Percentiles rank a stretch among this genome's conserved stretches.
These are phyloP conservation scores for Austrolebias charrua DNA, from an alignment of 2,797 vertebrate genomes.

Conservation along the genomic window DNA sequence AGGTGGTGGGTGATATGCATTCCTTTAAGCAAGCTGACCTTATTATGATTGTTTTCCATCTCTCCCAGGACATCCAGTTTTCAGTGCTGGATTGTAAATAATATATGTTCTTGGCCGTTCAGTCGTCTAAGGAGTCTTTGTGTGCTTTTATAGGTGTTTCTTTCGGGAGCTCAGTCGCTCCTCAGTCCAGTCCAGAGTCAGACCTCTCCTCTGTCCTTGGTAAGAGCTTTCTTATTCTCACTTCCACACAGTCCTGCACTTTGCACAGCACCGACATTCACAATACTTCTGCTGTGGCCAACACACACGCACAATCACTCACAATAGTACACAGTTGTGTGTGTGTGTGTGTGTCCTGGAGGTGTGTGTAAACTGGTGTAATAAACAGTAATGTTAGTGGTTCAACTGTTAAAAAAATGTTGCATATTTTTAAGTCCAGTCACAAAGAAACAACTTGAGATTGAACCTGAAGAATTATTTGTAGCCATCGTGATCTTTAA, in stretches of 20 bases:
- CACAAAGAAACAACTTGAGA: too few relatives aligned
- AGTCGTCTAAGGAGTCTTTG: conserved; percentile 23
- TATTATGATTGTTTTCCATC: not conserved
- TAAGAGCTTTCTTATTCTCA: conserved; percentile 62
- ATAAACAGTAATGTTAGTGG: too few relatives aligned
- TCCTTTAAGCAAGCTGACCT: too few relatives aligned
- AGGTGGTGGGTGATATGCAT: too few relatives aligned
- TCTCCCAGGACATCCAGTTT: not conserved
- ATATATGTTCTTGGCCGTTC: conserved; percentile 14
- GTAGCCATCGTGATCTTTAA: too few relatives aligned
- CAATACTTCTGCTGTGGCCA: conserved; percentile 1
- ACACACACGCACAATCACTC: conserved; percentile 19
- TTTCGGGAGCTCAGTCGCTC: conserved; percentile 60
- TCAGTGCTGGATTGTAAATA: conserved; percentile 6
- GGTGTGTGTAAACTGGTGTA: too few relatives aligned
- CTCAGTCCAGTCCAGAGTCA: conserved; percentile 62
- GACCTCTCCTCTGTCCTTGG: conserved; percentile 62
- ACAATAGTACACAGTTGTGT: not conserved
- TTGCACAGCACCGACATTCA: conserved; percentile 29
- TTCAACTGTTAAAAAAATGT: too few relatives aligned
- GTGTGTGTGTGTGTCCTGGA: not conserved
- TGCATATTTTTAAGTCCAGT: too few relatives aligned
- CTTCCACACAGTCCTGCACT: conserved; percentile 32
- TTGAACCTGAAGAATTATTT: too few relatives aligned
- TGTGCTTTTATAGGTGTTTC: conserved; percentile 62